Base-by-base conservation (phyloP, 2,113 vertebrate species). In the Ptyas mucosa region DNA sequence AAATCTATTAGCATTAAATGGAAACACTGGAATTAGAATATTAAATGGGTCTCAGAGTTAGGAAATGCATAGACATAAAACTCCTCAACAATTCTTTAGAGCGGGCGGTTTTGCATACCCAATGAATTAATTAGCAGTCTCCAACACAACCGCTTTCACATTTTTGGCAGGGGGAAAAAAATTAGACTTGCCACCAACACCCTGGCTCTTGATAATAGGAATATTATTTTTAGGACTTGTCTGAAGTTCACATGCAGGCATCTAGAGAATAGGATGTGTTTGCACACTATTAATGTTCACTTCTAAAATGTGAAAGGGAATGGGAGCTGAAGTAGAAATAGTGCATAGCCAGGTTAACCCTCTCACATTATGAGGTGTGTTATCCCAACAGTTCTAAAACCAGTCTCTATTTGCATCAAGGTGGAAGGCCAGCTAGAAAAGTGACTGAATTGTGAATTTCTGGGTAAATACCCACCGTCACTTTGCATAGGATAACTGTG, bases 121-220 rank as follows among this genome's bases (percentile, higher is more conserved):
- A 89, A 57, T 89, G 57, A 58, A 61, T 89, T 61, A 64, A 58
- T 90, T 90, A 39, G 89, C 89, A 90, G 21, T 53, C 90, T 57
- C 5, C 18, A 61, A 0, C 14, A 53, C 26, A 5, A 0, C 7
- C 0, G 5, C 75, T 26, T 57, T 24, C 26, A 26, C 11, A 2
- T 53, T 46, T n/a, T 52, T 89, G 43, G n/a, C 0, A 39, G 12
- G 43, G 64, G 81, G 2, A 57, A 8, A 58, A 52, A 87, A 39
- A 81, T 29, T 8, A 64, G 89, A 52, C 20, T 3, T 11, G 0
- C 10, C 90, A 46, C 26, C 11, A n/a, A 39, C 52, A 39, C 52
- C n/a, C 43, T 20, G 21, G 46, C 52, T 93, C 91, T 46, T 0
- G 0, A 3, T 53, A 57, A 57, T 51, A 92, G 89, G 58, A 91